Evolutionary conservation across 2,888 invertebrate species (phyloP).

Genomic region (Drosophila histrio): DNA sequence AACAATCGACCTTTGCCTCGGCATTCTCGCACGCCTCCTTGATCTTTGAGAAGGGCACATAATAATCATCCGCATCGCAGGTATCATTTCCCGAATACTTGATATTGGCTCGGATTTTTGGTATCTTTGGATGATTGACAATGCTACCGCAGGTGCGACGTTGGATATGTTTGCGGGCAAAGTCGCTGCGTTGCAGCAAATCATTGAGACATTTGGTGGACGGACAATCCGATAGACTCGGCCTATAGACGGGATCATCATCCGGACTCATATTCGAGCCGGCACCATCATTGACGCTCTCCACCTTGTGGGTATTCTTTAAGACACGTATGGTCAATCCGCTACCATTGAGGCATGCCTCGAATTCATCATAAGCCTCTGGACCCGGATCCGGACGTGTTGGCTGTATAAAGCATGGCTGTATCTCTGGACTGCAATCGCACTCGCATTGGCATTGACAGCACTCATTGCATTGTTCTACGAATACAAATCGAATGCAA

Average conservation of each 20-base stretch:
- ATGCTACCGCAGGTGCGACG: conserved; percentile 51
- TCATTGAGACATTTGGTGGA: conserved; percentile 40
- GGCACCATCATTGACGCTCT: conserved; percentile 74
- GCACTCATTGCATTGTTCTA: conserved; percentile 29
- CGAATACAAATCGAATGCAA: not conserved
- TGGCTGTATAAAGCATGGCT: conserved; percentile 71
- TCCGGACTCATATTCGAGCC: conserved; percentile 18
- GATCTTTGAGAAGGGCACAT: conserved; percentile 78
- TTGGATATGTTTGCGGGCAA: conserved; percentile 47
- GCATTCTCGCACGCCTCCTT: conserved; percentile 68
- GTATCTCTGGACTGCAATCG: conserved; percentile 62
- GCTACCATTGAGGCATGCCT: conserved; percentile 81
- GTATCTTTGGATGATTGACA: conserved; percentile 77
- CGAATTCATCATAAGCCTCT: conserved; percentile 83
- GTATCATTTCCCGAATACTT: conserved; percentile 82
- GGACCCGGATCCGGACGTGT: conserved; percentile 74
- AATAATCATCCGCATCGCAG: conserved; percentile 71
- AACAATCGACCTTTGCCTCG: conserved; percentile 70
- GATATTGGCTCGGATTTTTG: conserved; percentile 82
- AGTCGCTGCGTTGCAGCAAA: conserved; percentile 48
- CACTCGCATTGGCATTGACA: conserved; percentile 53
- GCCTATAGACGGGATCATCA: conserved; percentile 48
- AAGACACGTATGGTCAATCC: conserved; percentile 81
- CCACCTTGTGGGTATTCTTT: conserved; percentile 81
- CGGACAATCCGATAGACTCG: conserved; percentile 35